Percentiles rank a stretch among this genome's conserved stretches.
phyloP scores from a whole-genome alignment of 2,797 vertebrate species.

The Labroides dimidiatus region DNA sequence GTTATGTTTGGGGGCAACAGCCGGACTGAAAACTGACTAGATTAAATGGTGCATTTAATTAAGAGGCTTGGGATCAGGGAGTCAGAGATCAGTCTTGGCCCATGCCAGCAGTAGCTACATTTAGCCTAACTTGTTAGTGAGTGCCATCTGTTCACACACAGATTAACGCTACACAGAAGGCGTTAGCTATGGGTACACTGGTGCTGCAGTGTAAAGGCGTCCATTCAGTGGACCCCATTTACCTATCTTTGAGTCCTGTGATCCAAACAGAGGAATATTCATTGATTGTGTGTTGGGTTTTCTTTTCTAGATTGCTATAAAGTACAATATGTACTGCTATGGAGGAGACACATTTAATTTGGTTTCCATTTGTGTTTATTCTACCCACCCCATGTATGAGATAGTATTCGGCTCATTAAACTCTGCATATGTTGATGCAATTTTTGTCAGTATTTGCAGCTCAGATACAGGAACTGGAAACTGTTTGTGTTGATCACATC shows the following conservation, averaged over 20 bases:
- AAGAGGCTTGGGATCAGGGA: conserved; percentile 77
- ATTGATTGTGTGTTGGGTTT: not conserved
- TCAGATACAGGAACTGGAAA: not conserved
- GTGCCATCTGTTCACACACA: conserved; percentile 78
- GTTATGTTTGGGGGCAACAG: conserved; percentile 52
- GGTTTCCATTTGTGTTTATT: not conserved
- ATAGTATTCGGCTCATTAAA: conserved; percentile 20
- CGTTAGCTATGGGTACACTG: conserved; percentile 20
- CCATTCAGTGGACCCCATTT: conserved; percentile 3
- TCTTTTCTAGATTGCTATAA: not conserved
- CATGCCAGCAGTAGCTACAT: conserved; percentile 74
- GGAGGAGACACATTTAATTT: not conserved
- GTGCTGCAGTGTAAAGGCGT: conserved; percentile 24
- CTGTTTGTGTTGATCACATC: not conserved
- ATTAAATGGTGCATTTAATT: conserved; percentile 82
- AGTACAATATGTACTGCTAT: not conserved
- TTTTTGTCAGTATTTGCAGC: conserved; percentile 1
- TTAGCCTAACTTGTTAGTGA: conserved; percentile 78
- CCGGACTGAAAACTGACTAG: conserved; percentile 62
- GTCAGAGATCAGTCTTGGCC: conserved; percentile 71
- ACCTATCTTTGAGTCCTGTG: not conserved
- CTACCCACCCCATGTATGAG: not conserved
- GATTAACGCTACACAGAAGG: conserved; percentile 64
- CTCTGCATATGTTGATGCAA: conserved; percentile 1
- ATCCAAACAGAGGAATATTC: not conserved